These are phyloP conservation scores for Acanthosepion esculentum DNA, from an alignment of 2,888 invertebrate genomes.

Conservation along the genomic window DNA sequence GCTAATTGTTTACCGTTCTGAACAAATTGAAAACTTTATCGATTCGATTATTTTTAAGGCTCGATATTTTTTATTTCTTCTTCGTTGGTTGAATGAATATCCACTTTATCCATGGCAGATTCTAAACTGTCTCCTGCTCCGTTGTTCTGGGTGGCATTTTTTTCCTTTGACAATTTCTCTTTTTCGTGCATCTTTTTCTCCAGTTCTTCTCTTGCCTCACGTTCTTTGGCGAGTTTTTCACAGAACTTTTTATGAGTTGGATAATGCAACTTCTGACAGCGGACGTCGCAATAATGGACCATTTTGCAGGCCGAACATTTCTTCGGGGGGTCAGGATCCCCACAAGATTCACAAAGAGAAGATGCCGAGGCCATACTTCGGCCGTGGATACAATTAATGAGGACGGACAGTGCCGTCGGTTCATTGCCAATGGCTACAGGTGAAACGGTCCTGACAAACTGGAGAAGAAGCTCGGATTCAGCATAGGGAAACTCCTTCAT, in stretches of 20 bases:
- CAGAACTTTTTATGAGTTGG: conserved; percentile 76
- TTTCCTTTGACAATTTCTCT: conserved; percentile 44
- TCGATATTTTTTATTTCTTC: not conserved
- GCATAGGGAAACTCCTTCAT: conserved; percentile 92
- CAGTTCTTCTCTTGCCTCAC: conserved; percentile 37
- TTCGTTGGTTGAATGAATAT: not conserved
- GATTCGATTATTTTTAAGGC: not conserved
- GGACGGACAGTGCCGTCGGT: conserved; percentile 82
- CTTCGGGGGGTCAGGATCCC: conserved; percentile 82
- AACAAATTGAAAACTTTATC: too few species aligned
- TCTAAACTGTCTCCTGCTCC: not conserved
- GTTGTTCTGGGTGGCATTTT: not conserved
- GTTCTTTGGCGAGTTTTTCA: conserved; percentile 61
- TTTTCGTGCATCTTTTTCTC: conserved; percentile 38
- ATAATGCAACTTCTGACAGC: conserved; percentile 91
- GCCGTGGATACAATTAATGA: conserved; percentile 89
- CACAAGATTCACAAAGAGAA: conserved; percentile 69
- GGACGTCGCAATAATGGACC: conserved; percentile 92
- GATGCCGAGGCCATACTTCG: conserved; percentile 80
- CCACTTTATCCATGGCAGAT: not conserved
- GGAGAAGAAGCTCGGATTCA: conserved; percentile 84
- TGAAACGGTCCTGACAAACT: conserved; percentile 70
- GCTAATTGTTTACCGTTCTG: too few species aligned
- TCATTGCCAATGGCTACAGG: conserved; percentile 74
- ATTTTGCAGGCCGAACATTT: conserved; percentile 94